Evolutionary conservation across 2,797 vertebrate genomes (phyloP).

Genomic region (Amblyraja radiata): DNA sequence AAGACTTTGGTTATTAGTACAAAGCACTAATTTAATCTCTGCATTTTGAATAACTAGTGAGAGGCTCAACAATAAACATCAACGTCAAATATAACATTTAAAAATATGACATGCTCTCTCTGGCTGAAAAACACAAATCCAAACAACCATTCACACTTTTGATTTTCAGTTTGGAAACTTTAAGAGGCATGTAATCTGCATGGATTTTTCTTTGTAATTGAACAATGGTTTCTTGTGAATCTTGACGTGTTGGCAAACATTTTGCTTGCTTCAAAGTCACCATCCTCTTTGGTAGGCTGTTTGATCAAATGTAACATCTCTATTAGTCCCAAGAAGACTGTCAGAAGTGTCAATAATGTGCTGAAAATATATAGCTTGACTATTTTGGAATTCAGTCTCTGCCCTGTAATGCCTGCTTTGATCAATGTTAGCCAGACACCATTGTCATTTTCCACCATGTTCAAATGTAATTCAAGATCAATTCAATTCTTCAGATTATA

Average conservation of each 20-base stretch:
- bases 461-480: neutral
- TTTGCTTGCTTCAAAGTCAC: neutral
- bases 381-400: constrained; percentile 10
- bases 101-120: neutral
- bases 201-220: neutral
- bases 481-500: neutral
- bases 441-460: neutral
- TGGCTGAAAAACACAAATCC: neutral
- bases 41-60: neutral
- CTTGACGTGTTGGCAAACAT: neutral
- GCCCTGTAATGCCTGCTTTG: neutral
- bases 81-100: no score
- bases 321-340: neutral
- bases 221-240: neutral
- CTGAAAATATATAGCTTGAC: constrained; percentile 18
- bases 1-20: neutral
- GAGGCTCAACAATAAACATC: neutral
- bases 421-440: neutral
- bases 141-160: neutral
- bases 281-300: neutral
- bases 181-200: neutral
- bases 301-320: neutral
- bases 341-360: neutral
- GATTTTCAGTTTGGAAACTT: neutral
- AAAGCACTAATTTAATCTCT: neutral